Conservation (phyloP, 2,113 vertebrate species). For the Numida meleagris region DNA sequence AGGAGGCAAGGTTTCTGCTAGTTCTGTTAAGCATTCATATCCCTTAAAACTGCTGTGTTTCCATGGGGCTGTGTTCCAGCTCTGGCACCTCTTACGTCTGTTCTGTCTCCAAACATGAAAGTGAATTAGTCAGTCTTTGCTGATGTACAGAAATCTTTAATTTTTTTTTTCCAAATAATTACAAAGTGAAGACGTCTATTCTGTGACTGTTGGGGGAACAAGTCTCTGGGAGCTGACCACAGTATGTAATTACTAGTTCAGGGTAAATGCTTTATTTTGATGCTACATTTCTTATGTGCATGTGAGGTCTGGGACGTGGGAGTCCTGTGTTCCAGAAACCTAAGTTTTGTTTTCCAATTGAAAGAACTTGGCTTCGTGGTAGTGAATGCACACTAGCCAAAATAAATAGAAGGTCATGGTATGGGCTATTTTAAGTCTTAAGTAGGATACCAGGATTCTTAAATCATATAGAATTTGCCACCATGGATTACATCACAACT, state of each 20-base stretch:
- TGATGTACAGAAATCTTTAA: not conserved
- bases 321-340: not conserved
- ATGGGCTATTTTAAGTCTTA: conserved; percentile 31
- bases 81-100: not conserved
- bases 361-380: conserved; percentile 20
- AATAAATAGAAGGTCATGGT: conserved; percentile 38
- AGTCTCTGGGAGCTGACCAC: not conserved
- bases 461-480: conserved; percentile 49
- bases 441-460: conserved; percentile 33
- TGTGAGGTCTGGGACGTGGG: conserved; percentile 40
- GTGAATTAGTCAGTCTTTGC: conserved; percentile 23
- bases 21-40: not conserved
- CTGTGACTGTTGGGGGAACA: not conserved
- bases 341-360: conserved; percentile 39
- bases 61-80: not conserved
- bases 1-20: not conserved
- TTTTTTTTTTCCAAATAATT: not conserved
- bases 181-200: not conserved
- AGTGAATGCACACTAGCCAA: conserved; percentile 3
- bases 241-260: conserved; percentile 11
- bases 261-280: conserved; percentile 12
- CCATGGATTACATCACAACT: not conserved
- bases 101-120: conserved; percentile 20
- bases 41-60: conserved; percentile 3
- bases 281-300: not conserved